These are phyloP conservation scores for Drosophila incognita DNA, from an alignment of 2,888 invertebrate species.

Conservation along the genomic window DNA sequence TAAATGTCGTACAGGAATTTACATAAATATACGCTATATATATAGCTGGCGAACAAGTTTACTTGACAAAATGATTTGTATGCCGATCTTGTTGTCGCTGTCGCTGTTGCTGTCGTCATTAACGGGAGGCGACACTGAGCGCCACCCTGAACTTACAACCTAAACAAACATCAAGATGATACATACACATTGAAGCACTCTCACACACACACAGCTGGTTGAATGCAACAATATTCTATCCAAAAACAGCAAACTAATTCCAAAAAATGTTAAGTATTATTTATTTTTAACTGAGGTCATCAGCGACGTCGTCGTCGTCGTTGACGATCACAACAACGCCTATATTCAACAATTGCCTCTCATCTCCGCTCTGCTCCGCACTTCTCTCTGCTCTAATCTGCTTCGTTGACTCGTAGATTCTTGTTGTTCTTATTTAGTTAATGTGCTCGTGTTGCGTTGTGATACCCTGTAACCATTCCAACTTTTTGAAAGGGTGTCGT, in stretches of 20 bases:
- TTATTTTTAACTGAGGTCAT: conserved; percentile 81
- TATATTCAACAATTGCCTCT: conserved; percentile 18
- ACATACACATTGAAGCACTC: conserved; percentile 17
- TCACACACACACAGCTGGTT: conserved; percentile 23
- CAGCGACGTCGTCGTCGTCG: conserved; percentile 53
- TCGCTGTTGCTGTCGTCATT: conserved; percentile 25
- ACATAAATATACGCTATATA: conserved; percentile 61
- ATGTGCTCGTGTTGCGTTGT: conserved; percentile 65
- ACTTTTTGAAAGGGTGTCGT: neutral
- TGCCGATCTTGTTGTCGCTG: conserved; percentile 32
- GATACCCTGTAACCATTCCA: conserved; percentile 7
- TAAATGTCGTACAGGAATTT: conserved; percentile 78
- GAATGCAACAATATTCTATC: conserved; percentile 52
- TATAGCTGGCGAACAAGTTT: conserved; percentile 56
- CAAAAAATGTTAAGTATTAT: conserved; percentile 80
- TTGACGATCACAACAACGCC: conserved; percentile 58
- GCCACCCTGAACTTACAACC: conserved; percentile 75
- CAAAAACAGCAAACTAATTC: conserved; percentile 78
- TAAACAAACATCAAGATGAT: conserved; percentile 25
- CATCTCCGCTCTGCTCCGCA: conserved; percentile 3
- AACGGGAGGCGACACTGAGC: conserved; percentile 63
- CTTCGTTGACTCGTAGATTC: conserved; percentile 22
- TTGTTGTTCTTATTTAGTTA: conserved; percentile 77
- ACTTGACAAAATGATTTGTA: conserved; percentile 77
- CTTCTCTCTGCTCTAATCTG: conserved; percentile 9